Conservation (phyloP, 2,113 vertebrate genomes). For the Calypte anna region DNA sequence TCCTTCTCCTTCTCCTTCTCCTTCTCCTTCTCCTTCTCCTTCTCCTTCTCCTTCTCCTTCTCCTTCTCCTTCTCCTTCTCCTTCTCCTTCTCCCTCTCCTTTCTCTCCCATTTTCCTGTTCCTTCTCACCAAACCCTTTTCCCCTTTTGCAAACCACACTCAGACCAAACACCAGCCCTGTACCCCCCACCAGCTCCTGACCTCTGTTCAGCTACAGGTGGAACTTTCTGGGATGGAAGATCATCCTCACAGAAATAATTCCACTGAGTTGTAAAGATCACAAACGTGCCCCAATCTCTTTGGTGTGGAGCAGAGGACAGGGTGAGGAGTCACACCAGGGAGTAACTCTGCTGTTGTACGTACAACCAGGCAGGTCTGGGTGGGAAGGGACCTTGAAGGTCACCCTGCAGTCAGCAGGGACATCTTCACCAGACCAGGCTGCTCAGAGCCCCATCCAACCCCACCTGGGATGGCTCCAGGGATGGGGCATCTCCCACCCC, state of each 20-base stretch:
- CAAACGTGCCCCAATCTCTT: not conserved
- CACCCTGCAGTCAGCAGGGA: not conserved
- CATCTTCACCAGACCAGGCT: accelerated
- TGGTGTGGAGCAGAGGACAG: not conserved
- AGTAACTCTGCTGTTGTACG: accelerated
- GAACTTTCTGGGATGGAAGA: not conserved
- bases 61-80: too few species aligned
- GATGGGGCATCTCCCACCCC: not conserved
- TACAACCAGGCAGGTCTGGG: accelerated
- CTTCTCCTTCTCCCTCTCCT: too few species aligned
- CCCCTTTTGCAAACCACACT: not conserved
- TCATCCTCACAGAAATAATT: not conserved
- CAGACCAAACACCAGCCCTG: not conserved
- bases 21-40: too few species aligned
- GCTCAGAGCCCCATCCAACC: not conserved
- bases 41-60: too few species aligned
- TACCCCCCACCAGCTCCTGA: accelerated
- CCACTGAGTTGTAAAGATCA: not conserved
- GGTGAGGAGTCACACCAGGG: accelerated
- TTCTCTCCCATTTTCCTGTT: not conserved
- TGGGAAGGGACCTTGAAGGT: accelerated
- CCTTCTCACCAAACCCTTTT: not conserved
- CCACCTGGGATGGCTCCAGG: not conserved
- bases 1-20: too few species aligned
- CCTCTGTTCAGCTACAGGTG: accelerated